phyloP scores from a whole-genome alignment of 2,797 vertebrate genomes.

The Podarcis siculus region DNA sequence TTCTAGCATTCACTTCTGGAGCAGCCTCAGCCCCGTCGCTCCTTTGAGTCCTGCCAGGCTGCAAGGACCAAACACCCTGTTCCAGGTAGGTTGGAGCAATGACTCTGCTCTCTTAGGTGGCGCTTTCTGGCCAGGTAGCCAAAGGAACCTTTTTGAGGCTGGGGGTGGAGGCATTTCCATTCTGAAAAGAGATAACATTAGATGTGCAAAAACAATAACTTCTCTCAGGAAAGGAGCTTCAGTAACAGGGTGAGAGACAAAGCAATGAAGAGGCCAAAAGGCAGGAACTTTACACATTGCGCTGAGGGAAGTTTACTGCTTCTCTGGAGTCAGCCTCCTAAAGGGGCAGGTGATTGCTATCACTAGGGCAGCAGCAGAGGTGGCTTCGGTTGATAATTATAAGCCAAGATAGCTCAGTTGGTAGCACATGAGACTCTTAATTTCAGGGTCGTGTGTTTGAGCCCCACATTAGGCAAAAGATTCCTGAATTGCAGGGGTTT shows the following conservation, averaged over 20 bases:
- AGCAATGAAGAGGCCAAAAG: neutral
- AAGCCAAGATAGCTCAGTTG: too few species aligned
- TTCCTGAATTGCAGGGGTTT: too few species aligned
- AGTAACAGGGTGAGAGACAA: neutral
- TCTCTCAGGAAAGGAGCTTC: neutral
- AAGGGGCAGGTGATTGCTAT: neutral
- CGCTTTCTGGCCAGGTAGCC: slow-evolving; percentile 17
- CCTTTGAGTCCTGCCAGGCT: slow-evolving; percentile 93
- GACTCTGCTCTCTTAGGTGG: neutral
- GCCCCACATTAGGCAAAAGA: too few species aligned
- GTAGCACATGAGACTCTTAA: too few species aligned
- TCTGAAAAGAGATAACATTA: neutral
- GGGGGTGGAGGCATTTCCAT: neutral
- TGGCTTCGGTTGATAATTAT: neutral
- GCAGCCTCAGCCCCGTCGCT: slow-evolving; percentile 93
- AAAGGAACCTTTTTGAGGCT: neutral
- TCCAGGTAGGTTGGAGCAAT: slow-evolving; percentile 85
- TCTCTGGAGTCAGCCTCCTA: neutral
- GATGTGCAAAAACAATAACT: neutral
- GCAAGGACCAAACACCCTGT: slow-evolving; percentile 91
- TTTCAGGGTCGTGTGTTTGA: too few species aligned
- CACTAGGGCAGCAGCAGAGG: neutral
- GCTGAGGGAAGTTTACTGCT: neutral
- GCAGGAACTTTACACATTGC: neutral
- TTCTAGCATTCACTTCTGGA: slow-evolving; percentile 96